These are phyloP conservation scores for Fringilla coelebs DNA, from an alignment of 2,797 vertebrate genomes.

Conservation along the genomic window DNA sequence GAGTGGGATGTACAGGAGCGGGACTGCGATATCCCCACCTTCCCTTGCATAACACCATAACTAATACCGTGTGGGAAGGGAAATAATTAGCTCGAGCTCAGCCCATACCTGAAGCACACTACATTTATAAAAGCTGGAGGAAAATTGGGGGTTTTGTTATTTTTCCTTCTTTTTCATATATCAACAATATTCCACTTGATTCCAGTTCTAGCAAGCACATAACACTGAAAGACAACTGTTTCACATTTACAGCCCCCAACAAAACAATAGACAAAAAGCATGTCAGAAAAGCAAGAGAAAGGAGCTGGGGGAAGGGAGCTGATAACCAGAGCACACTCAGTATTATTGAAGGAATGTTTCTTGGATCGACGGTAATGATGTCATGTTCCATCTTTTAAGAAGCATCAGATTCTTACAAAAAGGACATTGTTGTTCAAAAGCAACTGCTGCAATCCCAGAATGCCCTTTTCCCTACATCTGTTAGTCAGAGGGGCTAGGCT, in stretches of 20 bases:
- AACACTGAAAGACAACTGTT: slow-evolving; percentile 64
- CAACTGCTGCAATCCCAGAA: slow-evolving; percentile 72
- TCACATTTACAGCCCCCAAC: slow-evolving; percentile 39
- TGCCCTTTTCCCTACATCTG: slow-evolving; percentile 68
- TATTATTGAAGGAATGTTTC: slow-evolving; percentile 73
- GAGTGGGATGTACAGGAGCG: background rate
- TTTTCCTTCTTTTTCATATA: slow-evolving; percentile 24
- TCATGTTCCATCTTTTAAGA: slow-evolving; percentile 77
- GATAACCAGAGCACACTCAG: slow-evolving; percentile 67
- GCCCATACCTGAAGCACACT: slow-evolving; percentile 11
- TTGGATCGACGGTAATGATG: slow-evolving; percentile 69
- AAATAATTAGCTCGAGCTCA: slow-evolving; percentile 13
- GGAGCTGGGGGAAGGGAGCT: slow-evolving; percentile 59
- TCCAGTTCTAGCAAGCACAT: slow-evolving; percentile 31
- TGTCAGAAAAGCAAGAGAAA: slow-evolving; percentile 54
- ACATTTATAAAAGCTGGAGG: background rate
- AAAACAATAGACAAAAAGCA: slow-evolving; percentile 71
- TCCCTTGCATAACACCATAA: background rate
- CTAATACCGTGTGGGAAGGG: slow-evolving; percentile 24
- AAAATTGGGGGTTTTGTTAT: background rate
- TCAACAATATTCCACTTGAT: slow-evolving; percentile 59
- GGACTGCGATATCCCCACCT: background rate
- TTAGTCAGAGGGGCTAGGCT: slow-evolving; percentile 62
- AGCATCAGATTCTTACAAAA: slow-evolving; percentile 74
- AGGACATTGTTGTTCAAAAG: slow-evolving; percentile 73